phyloP scores from a whole-genome alignment of 2,113 vertebrate genomes.

The Toxotes jaculatrix region DNA sequence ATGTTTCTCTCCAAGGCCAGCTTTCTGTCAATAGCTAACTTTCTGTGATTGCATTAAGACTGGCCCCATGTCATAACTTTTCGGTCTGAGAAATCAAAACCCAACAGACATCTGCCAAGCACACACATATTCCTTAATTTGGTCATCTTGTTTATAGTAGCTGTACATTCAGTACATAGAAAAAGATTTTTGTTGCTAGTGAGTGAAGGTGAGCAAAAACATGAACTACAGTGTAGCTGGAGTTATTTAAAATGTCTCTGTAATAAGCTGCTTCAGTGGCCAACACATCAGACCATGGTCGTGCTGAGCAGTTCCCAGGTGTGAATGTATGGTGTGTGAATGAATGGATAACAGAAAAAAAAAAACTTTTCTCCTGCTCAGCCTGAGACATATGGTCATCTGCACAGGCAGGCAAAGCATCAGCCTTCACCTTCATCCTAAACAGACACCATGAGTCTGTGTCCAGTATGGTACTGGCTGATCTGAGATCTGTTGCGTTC shows the following conservation, averaged over 20 bases:
- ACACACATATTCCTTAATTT: background rate
- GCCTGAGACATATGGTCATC: background rate
- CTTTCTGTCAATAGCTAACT: background rate
- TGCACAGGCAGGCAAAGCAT: too few species aligned
- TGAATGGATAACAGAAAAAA: background rate
- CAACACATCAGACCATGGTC: too few species aligned
- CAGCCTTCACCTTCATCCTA: background rate
- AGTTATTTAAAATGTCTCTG: too few species aligned
- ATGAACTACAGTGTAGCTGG: too few species aligned
- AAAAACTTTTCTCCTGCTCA: background rate
- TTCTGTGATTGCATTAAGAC: slow-evolving; percentile 2
- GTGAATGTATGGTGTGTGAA: too few species aligned
- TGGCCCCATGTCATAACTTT: background rate
- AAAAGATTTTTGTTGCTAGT: too few species aligned
- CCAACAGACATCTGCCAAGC: background rate
- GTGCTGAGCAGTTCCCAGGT: background rate
- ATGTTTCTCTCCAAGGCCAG: background rate
- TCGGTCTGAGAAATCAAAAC: background rate
- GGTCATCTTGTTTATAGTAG: background rate
- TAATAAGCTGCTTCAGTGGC: too few species aligned
- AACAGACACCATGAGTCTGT: too few species aligned
- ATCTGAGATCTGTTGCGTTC: background rate
- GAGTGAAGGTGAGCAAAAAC: too few species aligned
- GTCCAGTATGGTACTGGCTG: background rate
- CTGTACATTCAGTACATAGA: background rate